Evolutionary conservation across 1,140 invertebrate genomes (phyloP).

Genomic region (Heliconius eleuchia): DNA sequence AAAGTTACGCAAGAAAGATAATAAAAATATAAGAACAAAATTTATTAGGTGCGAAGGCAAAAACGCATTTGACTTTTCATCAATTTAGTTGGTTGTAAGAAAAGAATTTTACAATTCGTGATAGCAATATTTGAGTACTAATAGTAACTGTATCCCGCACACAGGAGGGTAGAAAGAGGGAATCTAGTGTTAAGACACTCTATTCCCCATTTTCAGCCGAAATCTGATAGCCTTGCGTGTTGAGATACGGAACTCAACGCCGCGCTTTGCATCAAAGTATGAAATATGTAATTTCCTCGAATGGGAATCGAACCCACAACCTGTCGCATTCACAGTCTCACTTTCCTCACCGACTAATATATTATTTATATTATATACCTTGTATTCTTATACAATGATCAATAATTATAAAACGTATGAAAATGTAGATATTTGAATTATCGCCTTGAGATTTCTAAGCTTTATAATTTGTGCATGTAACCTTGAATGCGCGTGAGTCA

Average conservation of each 20-base stretch:
- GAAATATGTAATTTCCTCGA: no score
- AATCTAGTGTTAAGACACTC: no score
- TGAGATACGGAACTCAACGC: no score
- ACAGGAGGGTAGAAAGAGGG: no score
- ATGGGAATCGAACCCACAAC: no score
- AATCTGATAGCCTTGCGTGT: no score
- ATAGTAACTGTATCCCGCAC: not conserved
- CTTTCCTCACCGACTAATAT: not conserved
- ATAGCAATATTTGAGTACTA: not conserved
- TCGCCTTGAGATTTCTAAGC: slow-evolving; percentile 54
- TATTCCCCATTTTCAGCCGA: no score
- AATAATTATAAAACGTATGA: slow-evolving; percentile 17
- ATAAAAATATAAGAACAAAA: slow-evolving; percentile 11
- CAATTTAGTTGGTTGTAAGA: not conserved
- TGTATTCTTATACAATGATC: not conserved
- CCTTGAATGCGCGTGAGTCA: slow-evolving; percentile 56
- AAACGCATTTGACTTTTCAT: slow-evolving; percentile 1
- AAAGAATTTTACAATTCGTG: not conserved
- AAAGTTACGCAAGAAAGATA: slow-evolving; percentile 8
- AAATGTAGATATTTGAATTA: slow-evolving; percentile 41
- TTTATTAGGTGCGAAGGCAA: not conserved
- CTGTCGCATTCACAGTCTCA: no score
- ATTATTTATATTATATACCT: not conserved
- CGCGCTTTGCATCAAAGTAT: no score
- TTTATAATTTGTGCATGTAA: slow-evolving; percentile 52